Evolutionary conservation across 1,140 invertebrate genomes (phyloP).

Genomic region (Drosophila burlai): DNA sequence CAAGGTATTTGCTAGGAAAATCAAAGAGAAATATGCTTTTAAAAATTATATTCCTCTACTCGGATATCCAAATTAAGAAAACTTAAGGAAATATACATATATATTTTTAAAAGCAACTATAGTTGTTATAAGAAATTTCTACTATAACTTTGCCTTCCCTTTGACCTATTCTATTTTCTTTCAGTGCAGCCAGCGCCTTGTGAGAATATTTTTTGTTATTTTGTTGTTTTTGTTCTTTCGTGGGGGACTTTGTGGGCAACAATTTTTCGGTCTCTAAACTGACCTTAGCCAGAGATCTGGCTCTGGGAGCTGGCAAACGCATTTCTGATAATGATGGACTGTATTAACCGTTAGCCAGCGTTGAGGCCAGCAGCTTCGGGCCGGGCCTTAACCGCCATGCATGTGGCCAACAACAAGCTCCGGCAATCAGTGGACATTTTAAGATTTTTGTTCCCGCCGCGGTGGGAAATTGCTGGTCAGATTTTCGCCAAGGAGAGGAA

Average conservation of each 20-base stretch:
- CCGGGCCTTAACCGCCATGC: constrained; percentile 29
- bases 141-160: too few species aligned
- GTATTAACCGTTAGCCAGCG: constrained; percentile 80
- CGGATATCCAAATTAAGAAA: neutral
- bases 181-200: constrained; percentile 58
- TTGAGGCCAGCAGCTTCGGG: constrained; percentile 38
- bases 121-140: neutral
- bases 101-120: neutral
- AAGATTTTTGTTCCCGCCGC: constrained; percentile 43
- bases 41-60: neutral
- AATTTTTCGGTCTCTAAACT: constrained; percentile 77
- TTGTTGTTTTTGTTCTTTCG: constrained; percentile 45
- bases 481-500: constrained; percentile 6
- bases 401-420: constrained; percentile 65
- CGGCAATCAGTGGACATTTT: constrained; percentile 82
- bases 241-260: constrained; percentile 62
- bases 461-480: constrained; percentile 35
- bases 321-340: constrained; percentile 84
- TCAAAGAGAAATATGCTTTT: neutral
- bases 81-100: neutral
- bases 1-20: neutral
- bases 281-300: constrained; percentile 71
- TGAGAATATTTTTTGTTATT: constrained; percentile 61
- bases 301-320: constrained; percentile 63
- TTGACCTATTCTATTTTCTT: constrained; percentile 3